Evolutionary conservation across 1,140 invertebrate genomes (phyloP).

Genomic region (Spodoptera frugiperda): DNA sequence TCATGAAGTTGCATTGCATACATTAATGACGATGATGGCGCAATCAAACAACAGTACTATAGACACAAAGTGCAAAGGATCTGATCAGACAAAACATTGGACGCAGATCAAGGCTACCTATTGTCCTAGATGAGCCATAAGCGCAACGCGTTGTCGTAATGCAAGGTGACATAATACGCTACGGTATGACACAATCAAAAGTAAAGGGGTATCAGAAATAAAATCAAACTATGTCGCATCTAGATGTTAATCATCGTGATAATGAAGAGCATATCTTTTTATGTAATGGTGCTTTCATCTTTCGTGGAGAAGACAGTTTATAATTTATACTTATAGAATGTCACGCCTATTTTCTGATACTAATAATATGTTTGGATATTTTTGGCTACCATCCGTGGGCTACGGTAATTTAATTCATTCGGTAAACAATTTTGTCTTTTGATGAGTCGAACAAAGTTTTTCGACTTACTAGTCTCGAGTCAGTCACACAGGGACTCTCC

Average conservation of each 20-base stretch:
- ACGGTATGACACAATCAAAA: constrained; percentile 7
- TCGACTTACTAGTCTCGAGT: no score
- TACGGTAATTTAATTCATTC: no score
- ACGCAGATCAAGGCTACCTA: neutral
- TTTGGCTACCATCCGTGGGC: no score
- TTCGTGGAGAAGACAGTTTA: neutral
- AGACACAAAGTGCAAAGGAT: neutral
- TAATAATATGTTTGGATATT: no score
- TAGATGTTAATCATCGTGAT: constrained; percentile 4
- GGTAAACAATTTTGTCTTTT: no score
- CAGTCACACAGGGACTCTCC: no score
- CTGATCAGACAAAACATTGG: neutral
- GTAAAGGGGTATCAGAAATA: neutral
- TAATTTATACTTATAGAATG: no score
- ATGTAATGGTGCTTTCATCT: neutral
- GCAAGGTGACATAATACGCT: neutral
- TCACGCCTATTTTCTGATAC: no score
- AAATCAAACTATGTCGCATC: neutral
- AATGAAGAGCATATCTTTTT: neutral
- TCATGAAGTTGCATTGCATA: no score
- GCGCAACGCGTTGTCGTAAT: neutral
- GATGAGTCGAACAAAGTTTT: no score
- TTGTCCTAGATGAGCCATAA: constrained; percentile 8
- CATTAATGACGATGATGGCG: no score
- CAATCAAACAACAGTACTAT: no score